These are phyloP conservation scores for Eulimnadia texana DNA, from an alignment of 1,140 invertebrate species.

Conservation along the genomic window DNA sequence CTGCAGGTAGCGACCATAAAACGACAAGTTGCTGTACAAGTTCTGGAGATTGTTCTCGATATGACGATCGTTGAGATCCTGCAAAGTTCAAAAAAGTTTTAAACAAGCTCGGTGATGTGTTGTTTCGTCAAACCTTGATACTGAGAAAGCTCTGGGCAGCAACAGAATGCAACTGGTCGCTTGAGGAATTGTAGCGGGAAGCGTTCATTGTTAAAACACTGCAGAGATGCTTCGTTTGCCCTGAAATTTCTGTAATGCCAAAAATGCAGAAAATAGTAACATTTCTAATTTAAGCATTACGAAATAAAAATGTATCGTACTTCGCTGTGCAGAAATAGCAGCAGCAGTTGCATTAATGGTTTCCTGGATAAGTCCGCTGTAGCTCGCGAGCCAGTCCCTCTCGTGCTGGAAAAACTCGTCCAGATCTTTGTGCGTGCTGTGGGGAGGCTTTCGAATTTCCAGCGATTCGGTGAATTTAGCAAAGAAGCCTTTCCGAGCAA, in stretches of 20 bases:
- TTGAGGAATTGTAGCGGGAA: background rate
- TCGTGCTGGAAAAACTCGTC: constrained; percentile 9
- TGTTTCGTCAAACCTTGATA: constrained; percentile 3
- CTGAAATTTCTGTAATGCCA: constrained; percentile 1
- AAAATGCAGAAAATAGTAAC: constrained; percentile 9
- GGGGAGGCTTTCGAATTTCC: background rate
- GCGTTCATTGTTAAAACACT: background rate
- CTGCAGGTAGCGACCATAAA: background rate
- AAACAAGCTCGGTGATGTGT: too few species aligned
- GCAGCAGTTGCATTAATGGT: background rate
- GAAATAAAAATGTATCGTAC: background rate
- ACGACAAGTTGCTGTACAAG: background rate
- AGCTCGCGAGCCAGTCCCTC: constrained; percentile 4
- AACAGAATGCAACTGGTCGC: background rate
- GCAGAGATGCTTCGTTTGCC: constrained; percentile 7
- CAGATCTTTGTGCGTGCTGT: background rate
- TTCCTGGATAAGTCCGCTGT: background rate
- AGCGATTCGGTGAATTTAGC: background rate
- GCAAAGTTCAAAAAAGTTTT: background rate
- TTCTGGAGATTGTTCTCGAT: background rate
- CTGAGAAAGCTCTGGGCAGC: background rate
- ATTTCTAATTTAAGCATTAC: background rate
- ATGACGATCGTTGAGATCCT: constrained; percentile 1
- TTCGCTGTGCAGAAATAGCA: constrained; percentile 1
- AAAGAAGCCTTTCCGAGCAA: constrained; percentile 1